Conservation (phyloP, 2,888 invertebrate species). For the Synergus umbraculus region DNA sequence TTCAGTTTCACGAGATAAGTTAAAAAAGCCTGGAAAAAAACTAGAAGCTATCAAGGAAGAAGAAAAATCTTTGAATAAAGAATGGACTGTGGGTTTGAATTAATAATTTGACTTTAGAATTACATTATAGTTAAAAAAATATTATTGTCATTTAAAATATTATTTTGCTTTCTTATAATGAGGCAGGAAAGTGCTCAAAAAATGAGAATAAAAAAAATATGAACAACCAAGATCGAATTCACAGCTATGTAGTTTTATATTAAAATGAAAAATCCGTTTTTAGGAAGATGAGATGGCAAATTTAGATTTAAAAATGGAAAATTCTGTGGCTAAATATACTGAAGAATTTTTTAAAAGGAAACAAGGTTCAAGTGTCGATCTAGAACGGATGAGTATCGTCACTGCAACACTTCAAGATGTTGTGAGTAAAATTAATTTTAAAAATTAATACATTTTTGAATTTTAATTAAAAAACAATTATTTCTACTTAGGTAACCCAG, state of each 20-base stretch:
- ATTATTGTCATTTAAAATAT: no score
- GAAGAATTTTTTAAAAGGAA: constrained; percentile 45
- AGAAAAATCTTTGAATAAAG: background rate
- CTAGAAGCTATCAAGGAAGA: background rate
- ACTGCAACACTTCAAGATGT: constrained; percentile 70
- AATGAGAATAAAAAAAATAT: no score
- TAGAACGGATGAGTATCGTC: constrained; percentile 66
- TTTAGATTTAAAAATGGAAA: background rate
- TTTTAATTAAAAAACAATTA: constrained; percentile 15
- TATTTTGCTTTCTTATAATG: no score
- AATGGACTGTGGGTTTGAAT: background rate
- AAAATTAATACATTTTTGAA: background rate
- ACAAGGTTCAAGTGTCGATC: constrained; percentile 48
- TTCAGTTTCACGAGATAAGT: background rate
- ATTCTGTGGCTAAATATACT: constrained; percentile 43
- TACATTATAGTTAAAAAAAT: no score
- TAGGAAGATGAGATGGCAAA: background rate
- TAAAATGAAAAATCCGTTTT: background rate
- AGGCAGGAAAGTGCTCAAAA: no score
- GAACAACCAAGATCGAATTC: no score
- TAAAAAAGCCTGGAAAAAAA: background rate
- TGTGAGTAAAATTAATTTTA: constrained; percentile 58
- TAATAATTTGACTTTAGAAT: background rate
- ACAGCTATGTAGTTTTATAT: no score
- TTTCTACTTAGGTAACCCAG: constrained; percentile 64